Evolutionary conservation across 2,888 invertebrate species (phyloP).

Genomic region (Hirtodrosophila trivittata): DNA sequence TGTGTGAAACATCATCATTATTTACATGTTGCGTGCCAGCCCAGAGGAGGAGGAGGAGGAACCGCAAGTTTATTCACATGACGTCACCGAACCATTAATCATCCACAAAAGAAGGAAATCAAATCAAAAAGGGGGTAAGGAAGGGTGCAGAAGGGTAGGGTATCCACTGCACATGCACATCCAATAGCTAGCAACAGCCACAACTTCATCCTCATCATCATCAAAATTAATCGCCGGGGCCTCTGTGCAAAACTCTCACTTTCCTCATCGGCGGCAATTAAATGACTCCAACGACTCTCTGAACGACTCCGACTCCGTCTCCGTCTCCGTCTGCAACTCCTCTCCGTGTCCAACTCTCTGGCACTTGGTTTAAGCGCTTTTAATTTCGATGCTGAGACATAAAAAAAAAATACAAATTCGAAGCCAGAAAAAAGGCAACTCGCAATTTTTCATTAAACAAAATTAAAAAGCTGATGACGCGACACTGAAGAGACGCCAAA

Average conservation of each 20-base stretch:
- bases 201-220: conserved; percentile 2
- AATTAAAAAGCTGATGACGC: conserved; percentile 77
- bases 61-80: conserved; percentile 48
- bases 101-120: conserved; percentile 33
- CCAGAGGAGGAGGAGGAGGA: not conserved
- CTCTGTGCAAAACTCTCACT: conserved; percentile 52
- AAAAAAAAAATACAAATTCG: conserved; percentile 10
- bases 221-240: conserved; percentile 34
- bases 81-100: conserved; percentile 60
- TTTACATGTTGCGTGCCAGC: conserved; percentile 46
- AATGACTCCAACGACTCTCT: conserved; percentile 18
- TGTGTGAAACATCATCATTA: conserved; percentile 31
- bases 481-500: conserved; percentile 17
- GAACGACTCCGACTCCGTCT: conserved; percentile 21
- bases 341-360: too few relatives aligned
- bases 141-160: conserved; percentile 5
- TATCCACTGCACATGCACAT: conserved; percentile 33
- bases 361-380: too few relatives aligned
- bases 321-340: too few relatives aligned
- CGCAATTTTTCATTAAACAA: conserved; percentile 74
- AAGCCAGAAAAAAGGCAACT: conserved; percentile 19
- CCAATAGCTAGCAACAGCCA: not conserved
- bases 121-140: conserved; percentile 19
- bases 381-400: conserved; percentile 37
- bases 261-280: conserved; percentile 48